phyloP scores from a whole-genome alignment of 2,888 invertebrate genomes.

The Aphidius colemani region DNA sequence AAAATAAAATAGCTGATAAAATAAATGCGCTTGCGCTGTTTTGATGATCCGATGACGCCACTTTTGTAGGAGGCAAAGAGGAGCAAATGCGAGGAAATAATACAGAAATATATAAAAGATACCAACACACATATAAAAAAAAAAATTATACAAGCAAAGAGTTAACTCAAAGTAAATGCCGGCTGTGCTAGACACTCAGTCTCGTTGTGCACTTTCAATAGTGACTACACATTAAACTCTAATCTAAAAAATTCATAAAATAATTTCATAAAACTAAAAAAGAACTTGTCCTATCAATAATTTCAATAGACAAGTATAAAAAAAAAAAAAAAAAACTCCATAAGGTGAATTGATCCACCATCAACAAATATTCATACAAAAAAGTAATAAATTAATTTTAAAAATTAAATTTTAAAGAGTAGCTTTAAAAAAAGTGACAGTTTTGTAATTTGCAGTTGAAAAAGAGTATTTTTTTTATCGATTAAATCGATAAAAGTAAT shows the following conservation, averaged over 20 bases:
- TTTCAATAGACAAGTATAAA: too few species aligned
- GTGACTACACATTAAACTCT: constrained; percentile 30
- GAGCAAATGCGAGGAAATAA: neutral
- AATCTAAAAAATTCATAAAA: too few species aligned
- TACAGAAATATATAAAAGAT: too few species aligned
- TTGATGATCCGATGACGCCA: constrained; percentile 31
- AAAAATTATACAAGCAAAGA: constrained; percentile 12
- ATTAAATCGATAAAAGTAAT: constrained; percentile 16
- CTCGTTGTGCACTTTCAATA: constrained; percentile 52
- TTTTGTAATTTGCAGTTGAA: too few species aligned
- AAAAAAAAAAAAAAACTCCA: too few species aligned
- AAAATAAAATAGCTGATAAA: neutral
- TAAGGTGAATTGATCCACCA: too few species aligned
- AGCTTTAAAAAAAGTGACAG: too few species aligned
- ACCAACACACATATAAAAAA: neutral
- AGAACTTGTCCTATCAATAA: too few species aligned
- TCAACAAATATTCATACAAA: too few species aligned
- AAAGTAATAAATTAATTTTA: neutral
- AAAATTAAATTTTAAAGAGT: too few species aligned
- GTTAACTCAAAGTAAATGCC: constrained; percentile 38
- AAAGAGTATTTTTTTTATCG: constrained; percentile 12
- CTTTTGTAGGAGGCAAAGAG: constrained; percentile 15
- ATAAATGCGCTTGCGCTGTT: constrained; percentile 32
- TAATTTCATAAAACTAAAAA: neutral
- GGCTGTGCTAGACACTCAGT: constrained; percentile 55